These are phyloP conservation scores for Bellardia bayeri DNA, from an alignment of 2,888 invertebrate species.

Conservation along the genomic window DNA sequence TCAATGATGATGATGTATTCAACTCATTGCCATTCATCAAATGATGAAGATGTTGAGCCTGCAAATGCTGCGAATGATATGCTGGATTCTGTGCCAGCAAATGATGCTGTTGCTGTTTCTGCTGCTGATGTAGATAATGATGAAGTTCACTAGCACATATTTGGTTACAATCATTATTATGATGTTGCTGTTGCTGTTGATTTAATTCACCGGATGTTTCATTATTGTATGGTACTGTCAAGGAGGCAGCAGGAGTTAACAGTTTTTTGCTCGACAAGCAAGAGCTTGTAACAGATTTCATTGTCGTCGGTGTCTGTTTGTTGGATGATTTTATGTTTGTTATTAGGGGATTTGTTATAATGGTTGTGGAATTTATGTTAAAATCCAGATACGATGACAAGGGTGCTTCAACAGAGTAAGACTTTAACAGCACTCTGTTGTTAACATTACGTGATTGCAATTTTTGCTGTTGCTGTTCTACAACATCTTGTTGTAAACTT, in stretches of 20 bases:
- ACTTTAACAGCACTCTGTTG: constrained; percentile 74
- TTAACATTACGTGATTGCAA: constrained; percentile 74
- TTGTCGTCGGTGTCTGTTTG: constrained; percentile 5
- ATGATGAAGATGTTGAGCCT: constrained; percentile 42
- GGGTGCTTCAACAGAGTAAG: constrained; percentile 77
- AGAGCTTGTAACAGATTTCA: constrained; percentile 40
- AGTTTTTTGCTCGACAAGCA: constrained; percentile 43
- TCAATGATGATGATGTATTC: constrained; percentile 71
- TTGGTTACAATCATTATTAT: constrained; percentile 28
- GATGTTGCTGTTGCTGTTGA: constrained; percentile 26
- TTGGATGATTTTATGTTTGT: constrained; percentile 36
- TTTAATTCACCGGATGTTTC: constrained; percentile 14
- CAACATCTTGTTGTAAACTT: constrained; percentile 73
- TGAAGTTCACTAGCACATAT: constrained; percentile 70
- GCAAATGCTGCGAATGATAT: constrained; percentile 47
- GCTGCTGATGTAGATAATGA: constrained; percentile 73
- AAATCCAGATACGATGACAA: constrained; percentile 62
- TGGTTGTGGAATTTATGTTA: constrained; percentile 58
- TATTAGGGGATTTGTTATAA: constrained; percentile 52
- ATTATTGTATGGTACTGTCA: constrained; percentile 37
- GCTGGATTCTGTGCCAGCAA: constrained; percentile 42
- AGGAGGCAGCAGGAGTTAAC: constrained; percentile 26
- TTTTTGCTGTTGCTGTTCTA: constrained; percentile 16
- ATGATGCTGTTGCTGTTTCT: constrained; percentile 44
- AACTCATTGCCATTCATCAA: constrained; percentile 56